Evolutionary conservation across 2,888 invertebrate genomes (phyloP).

Genomic region (Lepidocyrtinus sp.): DNA sequence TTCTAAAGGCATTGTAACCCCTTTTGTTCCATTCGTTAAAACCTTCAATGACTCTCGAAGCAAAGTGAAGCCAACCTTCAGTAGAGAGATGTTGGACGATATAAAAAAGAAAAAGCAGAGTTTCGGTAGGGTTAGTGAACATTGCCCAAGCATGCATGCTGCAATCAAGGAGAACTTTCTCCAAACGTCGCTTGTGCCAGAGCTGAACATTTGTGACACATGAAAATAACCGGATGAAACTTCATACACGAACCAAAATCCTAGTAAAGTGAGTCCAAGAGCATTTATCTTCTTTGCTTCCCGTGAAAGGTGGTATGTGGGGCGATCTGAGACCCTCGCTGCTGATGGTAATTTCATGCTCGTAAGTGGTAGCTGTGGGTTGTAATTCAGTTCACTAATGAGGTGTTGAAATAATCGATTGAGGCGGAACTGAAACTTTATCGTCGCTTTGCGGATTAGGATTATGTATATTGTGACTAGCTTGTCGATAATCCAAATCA

Average conservation of each 20-base stretch:
- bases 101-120: slow-evolving; percentile 39
- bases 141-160: slow-evolving; percentile 34
- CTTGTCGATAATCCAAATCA: slow-evolving; percentile 34
- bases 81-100: slow-evolving; percentile 26
- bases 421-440: slow-evolving; percentile 27
- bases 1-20: background rate
- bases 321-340: background rate
- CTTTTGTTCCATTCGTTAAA: background rate
- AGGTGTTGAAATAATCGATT: slow-evolving; percentile 27
- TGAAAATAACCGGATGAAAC: background rate
- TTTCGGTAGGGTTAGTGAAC: slow-evolving; percentile 34
- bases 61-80: slow-evolving; percentile 34
- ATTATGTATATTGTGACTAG: slow-evolving; percentile 28
- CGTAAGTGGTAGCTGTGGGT: background rate
- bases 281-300: slow-evolving; percentile 14
- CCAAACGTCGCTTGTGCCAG: background rate
- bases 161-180: slow-evolving; percentile 13
- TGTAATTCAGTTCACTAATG: background rate
- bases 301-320: background rate
- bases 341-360: no score
- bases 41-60: slow-evolving; percentile 11
- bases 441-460: slow-evolving; percentile 10
- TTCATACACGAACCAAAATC: background rate
- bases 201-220: background rate
- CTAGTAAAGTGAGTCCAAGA: background rate